phyloP scores from a whole-genome alignment of 1,140 invertebrate species.

The Brachionus angularis region DNA sequence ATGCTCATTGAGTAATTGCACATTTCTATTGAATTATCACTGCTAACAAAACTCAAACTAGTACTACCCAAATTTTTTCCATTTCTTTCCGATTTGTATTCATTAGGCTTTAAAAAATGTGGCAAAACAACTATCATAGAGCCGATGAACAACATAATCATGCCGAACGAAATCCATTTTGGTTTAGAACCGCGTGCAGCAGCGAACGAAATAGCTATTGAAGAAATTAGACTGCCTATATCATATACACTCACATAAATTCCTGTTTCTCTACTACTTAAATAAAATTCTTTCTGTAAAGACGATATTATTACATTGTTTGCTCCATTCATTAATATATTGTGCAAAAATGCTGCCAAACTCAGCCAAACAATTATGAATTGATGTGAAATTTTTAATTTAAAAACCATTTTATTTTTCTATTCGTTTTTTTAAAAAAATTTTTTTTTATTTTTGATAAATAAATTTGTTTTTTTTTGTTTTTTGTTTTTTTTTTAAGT shows the following conservation, averaged over 20 bases:
- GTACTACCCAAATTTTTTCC: too few relatives aligned
- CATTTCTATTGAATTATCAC: background rate
- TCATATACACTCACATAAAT: conserved; percentile 37
- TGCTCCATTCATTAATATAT: conserved; percentile 39
- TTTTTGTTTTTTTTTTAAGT: too few relatives aligned
- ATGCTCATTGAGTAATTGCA: conserved; percentile 29
- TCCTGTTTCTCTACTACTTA: conserved; percentile 27
- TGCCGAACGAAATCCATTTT: conserved; percentile 29
- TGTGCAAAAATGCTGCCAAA: conserved; percentile 30
- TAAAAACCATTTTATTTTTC: conserved; percentile 22
- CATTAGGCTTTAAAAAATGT: conserved; percentile 20
- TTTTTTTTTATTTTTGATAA: conserved; percentile 4
- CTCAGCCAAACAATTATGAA: conserved; percentile 36
- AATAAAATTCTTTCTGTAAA: conserved; percentile 40
- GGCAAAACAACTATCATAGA: conserved; percentile 33
- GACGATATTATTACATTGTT: conserved; percentile 40
- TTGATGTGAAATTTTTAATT: conserved; percentile 23
- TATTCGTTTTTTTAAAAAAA: background rate
- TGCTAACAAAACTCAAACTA: background rate
- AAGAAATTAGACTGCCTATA: conserved; percentile 29
- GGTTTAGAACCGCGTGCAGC: conserved; percentile 27
- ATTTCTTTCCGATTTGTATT: background rate
- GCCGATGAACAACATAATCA: conserved; percentile 16
- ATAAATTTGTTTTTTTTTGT: too few relatives aligned
- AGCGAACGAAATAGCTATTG: conserved; percentile 12